These are phyloP conservation scores for Percopsis transmontana DNA, from an alignment of 2,113 vertebrate genomes.

Conservation along the genomic window DNA sequence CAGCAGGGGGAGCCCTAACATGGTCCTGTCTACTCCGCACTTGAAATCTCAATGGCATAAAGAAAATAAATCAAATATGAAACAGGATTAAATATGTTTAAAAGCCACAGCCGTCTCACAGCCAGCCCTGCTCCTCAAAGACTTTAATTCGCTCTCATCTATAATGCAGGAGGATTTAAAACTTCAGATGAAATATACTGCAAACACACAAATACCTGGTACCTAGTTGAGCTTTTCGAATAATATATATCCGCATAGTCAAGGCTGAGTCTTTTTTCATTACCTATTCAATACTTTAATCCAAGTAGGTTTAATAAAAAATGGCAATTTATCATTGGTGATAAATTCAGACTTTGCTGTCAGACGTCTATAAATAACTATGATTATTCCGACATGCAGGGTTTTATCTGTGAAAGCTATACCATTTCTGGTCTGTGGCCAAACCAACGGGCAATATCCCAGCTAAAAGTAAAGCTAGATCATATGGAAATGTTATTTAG, in stretches of 20 bases:
- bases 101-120: not conserved
- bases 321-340: not conserved
- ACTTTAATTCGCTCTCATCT: not conserved
- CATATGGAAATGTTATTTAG: slow-evolving; percentile 12
- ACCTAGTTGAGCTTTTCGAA: not conserved
- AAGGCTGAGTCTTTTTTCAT: not conserved
- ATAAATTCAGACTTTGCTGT: not conserved
- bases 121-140: not conserved
- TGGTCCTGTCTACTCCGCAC: not conserved
- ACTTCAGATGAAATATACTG: not conserved
- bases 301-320: not conserved
- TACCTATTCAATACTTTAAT: not conserved
- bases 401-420: not conserved
- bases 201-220: not conserved
- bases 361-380: not conserved
- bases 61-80: not conserved
- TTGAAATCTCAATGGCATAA: not conserved
- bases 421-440: not conserved
- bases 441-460: not conserved
- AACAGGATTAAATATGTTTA: not conserved
- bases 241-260: not conserved
- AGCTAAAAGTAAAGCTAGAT: not conserved
- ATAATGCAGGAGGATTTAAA: not conserved
- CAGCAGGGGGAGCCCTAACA: slow-evolving; percentile 1
- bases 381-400: not conserved